Evolutionary conservation across 2,888 invertebrate species (phyloP), one percentile per base, ranked within the genome.

Genomic region (Lycaena phlaeas): DNA sequence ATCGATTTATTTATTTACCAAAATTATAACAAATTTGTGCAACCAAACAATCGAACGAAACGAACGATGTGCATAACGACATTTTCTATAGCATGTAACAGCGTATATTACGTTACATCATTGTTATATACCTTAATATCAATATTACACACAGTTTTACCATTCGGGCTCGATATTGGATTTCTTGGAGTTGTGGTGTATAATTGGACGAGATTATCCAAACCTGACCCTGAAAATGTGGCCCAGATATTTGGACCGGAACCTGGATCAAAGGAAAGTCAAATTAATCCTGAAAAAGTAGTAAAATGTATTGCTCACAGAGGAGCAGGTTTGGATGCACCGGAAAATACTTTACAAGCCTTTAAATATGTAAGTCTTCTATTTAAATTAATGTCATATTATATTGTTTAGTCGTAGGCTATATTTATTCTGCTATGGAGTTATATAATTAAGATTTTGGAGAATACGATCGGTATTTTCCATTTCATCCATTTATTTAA

Each of bases 261-360:
- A 28, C 79, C 85, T 36, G 72, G 76, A 12, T 61, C 61, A 6
- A 71, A 71, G 47, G 81, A 82, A 30, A 66, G 84, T 22, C 75
- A 76, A 18, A 52, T 64, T 0, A 54, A 76, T 41, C 72, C 87
- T 2, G 70, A 70, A 11, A 69, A 70, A 52, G 68, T 87, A 2
- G 85, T 90, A 54, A 85, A 79, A 57, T 87, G 90, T 30, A 87
- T 92, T 42, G 93, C 91, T 1, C 94, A 94, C 57, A 85, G 93
- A 59, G 93, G 92, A 3, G 92, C 90, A 7, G 89, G 88, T 1
- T 72, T 90, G 29, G 93, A 94, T 72, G 93, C 91, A 3, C 94
- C 94, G 0, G 94, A 94, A 71, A 94, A 94, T 66, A 93, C 91
- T 48, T 62, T 93, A 48, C 86, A 87, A 40, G 93, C 93, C 1